Percentiles rank a stretch among this genome's conserved stretches.
Evolutionary conservation across 2,113 vertebrate genomes (phyloP).

Genomic region (Pluvianellus socialis): DNA sequence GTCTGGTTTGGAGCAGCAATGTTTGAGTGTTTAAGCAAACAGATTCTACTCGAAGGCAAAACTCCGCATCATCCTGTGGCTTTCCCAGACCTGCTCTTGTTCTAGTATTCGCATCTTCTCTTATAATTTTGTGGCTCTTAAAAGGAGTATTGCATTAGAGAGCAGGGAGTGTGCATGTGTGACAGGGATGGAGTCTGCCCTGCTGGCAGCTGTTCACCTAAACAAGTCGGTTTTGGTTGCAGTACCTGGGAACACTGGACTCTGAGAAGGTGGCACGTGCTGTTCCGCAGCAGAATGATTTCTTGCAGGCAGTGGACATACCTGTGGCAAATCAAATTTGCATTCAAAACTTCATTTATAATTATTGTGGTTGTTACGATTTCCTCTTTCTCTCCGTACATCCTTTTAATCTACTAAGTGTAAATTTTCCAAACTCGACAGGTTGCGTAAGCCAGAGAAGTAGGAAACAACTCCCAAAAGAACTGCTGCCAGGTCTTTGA

Average conservation of each 20-base stretch:
- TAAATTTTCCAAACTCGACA: slow-evolving; percentile 24
- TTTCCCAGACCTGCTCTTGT: not conserved
- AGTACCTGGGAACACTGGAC: not conserved
- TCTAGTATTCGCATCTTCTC: not conserved
- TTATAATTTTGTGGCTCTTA: not conserved
- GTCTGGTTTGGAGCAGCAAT: not conserved
- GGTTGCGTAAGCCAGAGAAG: slow-evolving; percentile 28
- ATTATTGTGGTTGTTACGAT: slow-evolving; percentile 23
- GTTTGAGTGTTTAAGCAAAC: not conserved
- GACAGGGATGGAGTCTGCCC: not conserved
- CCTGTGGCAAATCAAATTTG: slow-evolving; percentile 41
- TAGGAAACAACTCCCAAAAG: slow-evolving; percentile 43
- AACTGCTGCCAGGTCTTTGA: slow-evolving; percentile 11
- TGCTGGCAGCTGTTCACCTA: not conserved
- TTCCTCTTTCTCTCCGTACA: not conserved
- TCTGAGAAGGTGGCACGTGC: not conserved
- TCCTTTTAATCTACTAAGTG: slow-evolving; percentile 20
- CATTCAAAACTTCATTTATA: slow-evolving; percentile 37
- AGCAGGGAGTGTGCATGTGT: not conserved
- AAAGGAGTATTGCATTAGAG: not conserved
- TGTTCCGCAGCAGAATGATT: not conserved
- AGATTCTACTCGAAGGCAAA: not conserved
- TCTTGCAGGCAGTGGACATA: slow-evolving; percentile 25
- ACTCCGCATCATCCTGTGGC: accelerated
- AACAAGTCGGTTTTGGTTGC: not conserved